These are phyloP conservation scores for Sebastes paucispinis DNA, from an alignment of 2,797 vertebrate genomes.

Conservation along the genomic window DNA sequence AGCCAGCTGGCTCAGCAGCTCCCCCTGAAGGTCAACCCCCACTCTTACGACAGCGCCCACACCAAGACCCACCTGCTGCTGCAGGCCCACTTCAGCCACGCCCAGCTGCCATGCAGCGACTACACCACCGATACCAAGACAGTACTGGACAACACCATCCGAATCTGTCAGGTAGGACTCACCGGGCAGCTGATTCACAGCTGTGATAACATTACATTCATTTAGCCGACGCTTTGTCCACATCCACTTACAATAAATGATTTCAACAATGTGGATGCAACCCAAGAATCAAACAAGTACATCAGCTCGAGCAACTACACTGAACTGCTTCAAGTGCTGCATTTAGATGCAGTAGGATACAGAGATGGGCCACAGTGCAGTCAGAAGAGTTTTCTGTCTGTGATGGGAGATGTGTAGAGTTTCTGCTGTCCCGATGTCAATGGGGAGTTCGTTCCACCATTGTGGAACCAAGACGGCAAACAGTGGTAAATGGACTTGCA, in stretches of 20 bases:
- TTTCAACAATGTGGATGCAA: background rate
- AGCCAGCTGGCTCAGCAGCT: constrained; percentile 92
- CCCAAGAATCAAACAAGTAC: background rate
- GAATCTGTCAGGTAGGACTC: constrained; percentile 91
- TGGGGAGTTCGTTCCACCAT: background rate
- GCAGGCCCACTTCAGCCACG: constrained; percentile 93
- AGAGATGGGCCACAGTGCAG: background rate
- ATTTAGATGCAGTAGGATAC: background rate
- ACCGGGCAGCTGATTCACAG: background rate
- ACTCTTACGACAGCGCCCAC: constrained; percentile 94
- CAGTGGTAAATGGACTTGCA: too few species aligned
- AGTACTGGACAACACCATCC: constrained; percentile 93
- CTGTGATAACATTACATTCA: background rate
- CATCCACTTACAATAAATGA: background rate
- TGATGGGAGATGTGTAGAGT: background rate
- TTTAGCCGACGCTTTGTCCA: background rate
- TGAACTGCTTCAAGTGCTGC: background rate
- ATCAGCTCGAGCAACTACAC: background rate
- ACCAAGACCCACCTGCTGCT: constrained; percentile 95
- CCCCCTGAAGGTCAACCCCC: constrained; percentile 91
- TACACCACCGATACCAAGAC: constrained; percentile 96
- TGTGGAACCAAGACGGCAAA: background rate
- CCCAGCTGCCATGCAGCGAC: constrained; percentile 91
- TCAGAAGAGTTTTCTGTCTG: background rate
- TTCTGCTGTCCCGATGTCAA: background rate